These are phyloP conservation scores for Athene noctua DNA, from an alignment of 2,113 vertebrate genomes.

Conservation along the genomic window DNA sequence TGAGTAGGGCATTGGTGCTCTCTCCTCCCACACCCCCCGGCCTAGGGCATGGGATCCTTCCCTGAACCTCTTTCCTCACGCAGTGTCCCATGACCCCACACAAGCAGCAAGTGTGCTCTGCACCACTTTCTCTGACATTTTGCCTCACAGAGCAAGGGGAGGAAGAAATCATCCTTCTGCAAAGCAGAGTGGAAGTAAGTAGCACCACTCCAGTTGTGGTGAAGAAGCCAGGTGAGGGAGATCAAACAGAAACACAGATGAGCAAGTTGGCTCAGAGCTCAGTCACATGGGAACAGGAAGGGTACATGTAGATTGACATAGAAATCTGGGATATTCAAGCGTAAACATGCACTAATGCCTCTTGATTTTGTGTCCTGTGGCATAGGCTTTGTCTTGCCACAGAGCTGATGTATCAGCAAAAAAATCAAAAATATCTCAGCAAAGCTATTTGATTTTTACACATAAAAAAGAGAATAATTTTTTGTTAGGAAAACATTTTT, in stretches of 20 bases:
- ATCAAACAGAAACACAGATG: background rate
- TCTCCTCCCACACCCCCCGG: background rate
- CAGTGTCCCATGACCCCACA: background rate
- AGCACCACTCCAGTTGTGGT: background rate
- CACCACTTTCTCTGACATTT: background rate
- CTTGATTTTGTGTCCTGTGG: background rate
- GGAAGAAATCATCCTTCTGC: background rate
- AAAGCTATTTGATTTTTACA: background rate
- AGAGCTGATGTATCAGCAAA: background rate
- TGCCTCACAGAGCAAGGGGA: background rate
- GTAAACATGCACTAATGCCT: background rate
- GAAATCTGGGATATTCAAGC: background rate
- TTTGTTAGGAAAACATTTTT: background rate
- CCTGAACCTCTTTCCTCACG: background rate
- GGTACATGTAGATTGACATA: rapidly evolving
- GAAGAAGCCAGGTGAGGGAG: background rate
- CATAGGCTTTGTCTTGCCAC: background rate
- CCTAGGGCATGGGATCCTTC: background rate
- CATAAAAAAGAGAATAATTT: background rate
- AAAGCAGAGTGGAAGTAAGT: background rate
- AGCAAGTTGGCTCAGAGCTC: background rate
- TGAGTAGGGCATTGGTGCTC: background rate
- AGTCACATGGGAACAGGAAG: rapidly evolving
- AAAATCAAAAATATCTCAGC: background rate
- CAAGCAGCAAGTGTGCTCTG: background rate